A percentile compares a stretch with the other conserved stretches of the same genome.
These are phyloP conservation scores for Nomada ferruginata DNA, from an alignment of 2,888 invertebrate genomes.

Conservation along the genomic window DNA sequence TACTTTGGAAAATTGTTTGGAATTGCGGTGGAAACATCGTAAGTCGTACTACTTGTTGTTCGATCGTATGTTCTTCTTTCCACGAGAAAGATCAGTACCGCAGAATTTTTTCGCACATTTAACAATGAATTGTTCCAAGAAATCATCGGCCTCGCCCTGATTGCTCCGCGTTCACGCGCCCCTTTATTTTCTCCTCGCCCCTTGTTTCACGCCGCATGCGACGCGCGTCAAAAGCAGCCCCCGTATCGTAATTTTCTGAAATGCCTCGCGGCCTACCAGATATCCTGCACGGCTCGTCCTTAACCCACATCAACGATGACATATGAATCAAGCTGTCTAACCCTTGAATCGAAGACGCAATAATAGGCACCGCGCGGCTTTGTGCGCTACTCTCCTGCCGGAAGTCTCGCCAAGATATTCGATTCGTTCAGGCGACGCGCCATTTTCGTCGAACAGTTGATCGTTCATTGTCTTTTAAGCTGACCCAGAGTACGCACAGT, in stretches of 20 bases:
- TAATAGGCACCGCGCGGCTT: slow-evolving; percentile 43
- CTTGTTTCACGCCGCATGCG: neutral
- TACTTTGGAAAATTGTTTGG: too few species aligned
- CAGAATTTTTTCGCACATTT: neutral
- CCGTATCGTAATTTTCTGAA: slow-evolving; percentile 57
- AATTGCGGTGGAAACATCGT: too few species aligned
- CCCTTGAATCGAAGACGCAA: slow-evolving; percentile 47
- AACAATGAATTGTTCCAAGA: slow-evolving; percentile 11
- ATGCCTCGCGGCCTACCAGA: slow-evolving; percentile 44
- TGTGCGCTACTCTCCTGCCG: slow-evolving; percentile 25
- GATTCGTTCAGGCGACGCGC: neutral
- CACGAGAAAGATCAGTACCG: too few species aligned
- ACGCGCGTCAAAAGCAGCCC: slow-evolving; percentile 28
- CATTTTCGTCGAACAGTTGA: neutral
- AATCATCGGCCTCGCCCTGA: slow-evolving; percentile 35
- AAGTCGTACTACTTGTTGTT: neutral
- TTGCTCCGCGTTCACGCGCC: slow-evolving; percentile 17
- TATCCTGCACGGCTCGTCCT: slow-evolving; percentile 54
- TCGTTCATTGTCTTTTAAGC: neutral
- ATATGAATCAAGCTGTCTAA: slow-evolving; percentile 52
- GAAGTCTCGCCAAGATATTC: slow-evolving; percentile 26
- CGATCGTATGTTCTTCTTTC: too few species aligned
- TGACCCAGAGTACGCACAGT: too few species aligned
- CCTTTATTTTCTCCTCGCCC: neutral
- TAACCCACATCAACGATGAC: slow-evolving; percentile 62